Evolutionary conservation across 2,888 invertebrate species (phyloP).

Genomic region (Amphipyra tragopoginis): DNA sequence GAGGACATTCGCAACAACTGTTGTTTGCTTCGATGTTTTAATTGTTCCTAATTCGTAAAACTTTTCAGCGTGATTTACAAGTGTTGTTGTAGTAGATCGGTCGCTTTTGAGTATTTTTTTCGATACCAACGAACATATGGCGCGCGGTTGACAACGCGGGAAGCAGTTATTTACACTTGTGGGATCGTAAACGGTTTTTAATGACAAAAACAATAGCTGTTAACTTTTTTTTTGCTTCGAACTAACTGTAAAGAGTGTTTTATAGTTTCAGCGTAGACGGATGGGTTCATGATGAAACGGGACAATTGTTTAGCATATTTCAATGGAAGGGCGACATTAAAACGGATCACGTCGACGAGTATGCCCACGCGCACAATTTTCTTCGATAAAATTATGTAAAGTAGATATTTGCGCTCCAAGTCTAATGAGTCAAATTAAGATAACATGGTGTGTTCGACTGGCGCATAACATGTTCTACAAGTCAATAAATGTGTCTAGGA

Average conservation of each 20-base stretch:
- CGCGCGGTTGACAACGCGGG: conserved; percentile 61
- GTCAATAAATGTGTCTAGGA: conserved; percentile 79
- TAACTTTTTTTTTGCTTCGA: conserved; percentile 33
- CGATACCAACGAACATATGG: conserved; percentile 68
- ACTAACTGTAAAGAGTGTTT: conserved; percentile 47
- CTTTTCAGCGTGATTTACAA: conserved; percentile 85
- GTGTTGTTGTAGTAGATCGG: conserved; percentile 80
- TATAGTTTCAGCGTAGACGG: conserved; percentile 49
- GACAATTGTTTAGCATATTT: conserved; percentile 76
- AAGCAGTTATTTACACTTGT: conserved; percentile 75
- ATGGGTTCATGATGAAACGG: conserved; percentile 58
- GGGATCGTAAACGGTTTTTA: conserved; percentile 73
- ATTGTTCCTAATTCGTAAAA: conserved; percentile 89
- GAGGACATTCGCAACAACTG: conserved; percentile 88
- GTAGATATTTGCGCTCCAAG: conserved; percentile 79
- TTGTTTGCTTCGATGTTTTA: conserved; percentile 88
- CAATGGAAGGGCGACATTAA: conserved; percentile 80
- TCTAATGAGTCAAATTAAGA: conserved; percentile 86
- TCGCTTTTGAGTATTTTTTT: conserved; percentile 70
- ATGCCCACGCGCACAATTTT: conserved; percentile 84
- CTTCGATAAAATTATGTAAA: conserved; percentile 87
- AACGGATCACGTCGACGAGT: conserved; percentile 74
- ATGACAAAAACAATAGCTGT: conserved; percentile 69
- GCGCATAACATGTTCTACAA: conserved; percentile 76
- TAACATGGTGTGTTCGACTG: conserved; percentile 73